A percentile compares a stretch with the other conserved stretches of the same genome.
These are phyloP conservation scores for Podocnemis expansa DNA, from an alignment of 2,113 vertebrate genomes.

Conservation along the genomic window DNA sequence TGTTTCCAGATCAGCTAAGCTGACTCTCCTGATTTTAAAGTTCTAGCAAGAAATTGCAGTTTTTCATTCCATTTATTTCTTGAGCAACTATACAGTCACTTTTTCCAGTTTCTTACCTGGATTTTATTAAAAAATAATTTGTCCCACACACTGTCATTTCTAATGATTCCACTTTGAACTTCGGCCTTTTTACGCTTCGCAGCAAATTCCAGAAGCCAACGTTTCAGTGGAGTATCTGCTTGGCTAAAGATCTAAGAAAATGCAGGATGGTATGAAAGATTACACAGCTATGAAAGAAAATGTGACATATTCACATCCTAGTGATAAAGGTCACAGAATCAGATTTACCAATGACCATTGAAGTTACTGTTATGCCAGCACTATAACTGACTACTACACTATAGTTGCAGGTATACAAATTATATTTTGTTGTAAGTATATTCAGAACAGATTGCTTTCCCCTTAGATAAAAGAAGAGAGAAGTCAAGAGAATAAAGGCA, in stretches of 20 bases:
- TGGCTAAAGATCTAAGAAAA: slow-evolving; percentile 82
- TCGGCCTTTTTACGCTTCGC: slow-evolving; percentile 82
- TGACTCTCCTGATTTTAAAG: background rate
- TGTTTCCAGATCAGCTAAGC: background rate
- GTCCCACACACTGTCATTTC: slow-evolving; percentile 85
- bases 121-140: slow-evolving; percentile 85
- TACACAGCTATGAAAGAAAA: background rate
- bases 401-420: background rate
- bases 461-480: too few relatives aligned
- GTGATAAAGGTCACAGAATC: accelerated
- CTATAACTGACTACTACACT: accelerated
- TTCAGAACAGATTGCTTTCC: accelerated
- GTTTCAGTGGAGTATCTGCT: slow-evolving; percentile 81
- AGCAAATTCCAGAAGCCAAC: slow-evolving; percentile 84
- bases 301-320: background rate
- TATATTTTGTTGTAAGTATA: accelerated
- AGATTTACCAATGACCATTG: background rate
- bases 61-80: background rate
- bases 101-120: slow-evolving; percentile 73
- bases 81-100: background rate
- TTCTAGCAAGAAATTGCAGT: background rate
- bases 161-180: slow-evolving; percentile 80
- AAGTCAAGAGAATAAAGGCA: background rate
- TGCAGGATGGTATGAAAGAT: background rate
- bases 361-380: accelerated